These are phyloP conservation scores for Epistrophe eligans DNA, from an alignment of 2,888 invertebrate genomes.

Conservation along the genomic window DNA sequence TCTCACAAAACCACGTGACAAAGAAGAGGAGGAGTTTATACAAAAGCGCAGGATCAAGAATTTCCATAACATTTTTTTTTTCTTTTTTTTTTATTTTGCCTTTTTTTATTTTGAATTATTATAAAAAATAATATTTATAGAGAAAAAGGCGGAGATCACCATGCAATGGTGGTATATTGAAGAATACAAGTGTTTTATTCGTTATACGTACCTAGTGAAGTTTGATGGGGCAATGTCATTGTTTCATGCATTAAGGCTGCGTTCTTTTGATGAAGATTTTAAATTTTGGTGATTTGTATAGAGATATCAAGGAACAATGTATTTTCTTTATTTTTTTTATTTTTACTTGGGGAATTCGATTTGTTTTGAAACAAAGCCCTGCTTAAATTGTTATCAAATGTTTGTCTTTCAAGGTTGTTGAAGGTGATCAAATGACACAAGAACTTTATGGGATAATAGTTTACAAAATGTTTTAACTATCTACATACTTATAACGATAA, in stretches of 20 bases:
- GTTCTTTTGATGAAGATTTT: not conserved
- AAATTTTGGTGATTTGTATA: not conserved
- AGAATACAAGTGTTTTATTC: conserved; percentile 70
- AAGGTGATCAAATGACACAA: too few species aligned
- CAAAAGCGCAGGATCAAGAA: conserved; percentile 50
- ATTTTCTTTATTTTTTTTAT: not conserved
- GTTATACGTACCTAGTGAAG: conserved; percentile 7
- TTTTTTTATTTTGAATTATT: conserved; percentile 61
- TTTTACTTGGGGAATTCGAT: not conserved
- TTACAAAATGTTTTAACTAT: too few species aligned
- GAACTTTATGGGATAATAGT: too few species aligned
- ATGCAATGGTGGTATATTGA: conserved; percentile 29
- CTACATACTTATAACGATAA: too few species aligned
- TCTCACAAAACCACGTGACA: conserved; percentile 63
- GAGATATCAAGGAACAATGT: too few species aligned
- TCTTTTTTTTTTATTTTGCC: conserved; percentile 13
- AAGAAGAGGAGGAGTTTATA: conserved; percentile 70
- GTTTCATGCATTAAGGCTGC: not conserved
- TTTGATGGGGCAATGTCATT: conserved; percentile 30
- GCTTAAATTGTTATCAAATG: too few species aligned
- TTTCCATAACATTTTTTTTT: conserved; percentile 42
- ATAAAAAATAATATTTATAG: conserved; percentile 71
- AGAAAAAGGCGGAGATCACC: conserved; percentile 67
- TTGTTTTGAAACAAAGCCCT: too few species aligned
- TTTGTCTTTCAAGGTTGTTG: too few species aligned